Base-by-base conservation (phyloP, 2,888 invertebrate species). In the Nemoura dubitans region DNA sequence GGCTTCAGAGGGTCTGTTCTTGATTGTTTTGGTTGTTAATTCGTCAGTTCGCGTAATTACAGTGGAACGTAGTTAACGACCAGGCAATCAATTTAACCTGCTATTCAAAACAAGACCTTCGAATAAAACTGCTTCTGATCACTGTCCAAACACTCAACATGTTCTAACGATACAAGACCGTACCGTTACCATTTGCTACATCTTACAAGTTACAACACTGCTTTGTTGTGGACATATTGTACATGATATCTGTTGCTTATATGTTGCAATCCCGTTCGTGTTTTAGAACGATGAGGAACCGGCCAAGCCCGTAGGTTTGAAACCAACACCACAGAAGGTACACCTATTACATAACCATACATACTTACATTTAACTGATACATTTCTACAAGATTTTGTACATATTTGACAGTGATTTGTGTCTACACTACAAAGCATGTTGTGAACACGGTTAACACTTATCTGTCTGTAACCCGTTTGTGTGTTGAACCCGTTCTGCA, bases 271-370 rank as follows among this genome's bases (percentile, higher is more conserved):
- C 78, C 29, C 81, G 59, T 81, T 81, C 81, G n/a, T 81, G 27
- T 81, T 29, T 29, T 29, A 81, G 81, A 81, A 29, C 3, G 29
- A 29, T 30, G 81, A 81, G 81, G 81, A 81, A 29, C 28, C 81
- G 21, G n/a, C 28, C 21, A 81, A 27, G 30, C 29, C 30, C 7
- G 28, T 81, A 27, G 81, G 81, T 21, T 30, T 81, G 81, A 81
- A 81, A 29, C 29, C 81, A 29, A 29, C 30, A 81, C 81, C 28
- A 81, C 29, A 81, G 81, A 81, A 81, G 81, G 81, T 81, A 81
- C 81, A 59, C 59, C 2, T 21, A 3, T 59, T 81, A 78, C 27
- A 78, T 78, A 78, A 1, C 7, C 78, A 78, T 59, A 59, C 59
- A 59, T 59, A 59, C 59, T 14, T 21, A 59, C 14, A 59, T 21